phyloP scores from a whole-genome alignment of 2,888 invertebrate genomes.

The Caenorhabditis becei region DNA sequence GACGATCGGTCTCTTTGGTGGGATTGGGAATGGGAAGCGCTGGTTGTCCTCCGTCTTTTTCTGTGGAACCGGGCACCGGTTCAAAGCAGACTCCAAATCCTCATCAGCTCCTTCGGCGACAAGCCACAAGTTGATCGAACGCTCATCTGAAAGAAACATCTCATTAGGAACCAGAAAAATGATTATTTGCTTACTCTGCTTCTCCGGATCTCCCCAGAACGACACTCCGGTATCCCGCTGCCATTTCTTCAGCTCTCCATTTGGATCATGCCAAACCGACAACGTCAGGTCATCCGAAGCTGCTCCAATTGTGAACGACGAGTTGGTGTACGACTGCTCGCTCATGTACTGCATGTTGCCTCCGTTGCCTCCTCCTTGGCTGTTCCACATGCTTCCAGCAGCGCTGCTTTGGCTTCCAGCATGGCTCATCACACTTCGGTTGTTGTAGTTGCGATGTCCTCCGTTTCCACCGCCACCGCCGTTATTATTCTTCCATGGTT shows the following conservation, averaged over 20 bases:
- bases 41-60: slow-evolving; percentile 66
- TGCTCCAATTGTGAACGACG: slow-evolving; percentile 64
- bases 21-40: slow-evolving; percentile 65
- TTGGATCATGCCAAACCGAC: slow-evolving; percentile 71
- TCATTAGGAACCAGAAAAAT: neutral
- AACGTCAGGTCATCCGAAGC: slow-evolving; percentile 68
- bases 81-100: slow-evolving; percentile 69
- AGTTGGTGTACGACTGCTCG: slow-evolving; percentile 29
- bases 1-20: slow-evolving; percentile 68
- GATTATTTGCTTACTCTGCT: slow-evolving; percentile 64
- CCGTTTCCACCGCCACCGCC: slow-evolving; percentile 18
- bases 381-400: slow-evolving; percentile 43
- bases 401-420: slow-evolving; percentile 32
- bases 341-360: slow-evolving; percentile 46
- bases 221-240: slow-evolving; percentile 75
- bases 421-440: slow-evolving; percentile 33
- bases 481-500: slow-evolving; percentile 31
- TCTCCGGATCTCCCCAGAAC: slow-evolving; percentile 74
- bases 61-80: slow-evolving; percentile 72
- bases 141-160: slow-evolving; percentile 56
- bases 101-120: slow-evolving; percentile 73
- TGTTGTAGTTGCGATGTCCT: slow-evolving; percentile 33
- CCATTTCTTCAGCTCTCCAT: slow-evolving; percentile 75
- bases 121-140: slow-evolving; percentile 68
- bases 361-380: slow-evolving; percentile 1